Conservation (phyloP, 2,797 vertebrate genomes). For the Neoniphon sammara region DNA sequence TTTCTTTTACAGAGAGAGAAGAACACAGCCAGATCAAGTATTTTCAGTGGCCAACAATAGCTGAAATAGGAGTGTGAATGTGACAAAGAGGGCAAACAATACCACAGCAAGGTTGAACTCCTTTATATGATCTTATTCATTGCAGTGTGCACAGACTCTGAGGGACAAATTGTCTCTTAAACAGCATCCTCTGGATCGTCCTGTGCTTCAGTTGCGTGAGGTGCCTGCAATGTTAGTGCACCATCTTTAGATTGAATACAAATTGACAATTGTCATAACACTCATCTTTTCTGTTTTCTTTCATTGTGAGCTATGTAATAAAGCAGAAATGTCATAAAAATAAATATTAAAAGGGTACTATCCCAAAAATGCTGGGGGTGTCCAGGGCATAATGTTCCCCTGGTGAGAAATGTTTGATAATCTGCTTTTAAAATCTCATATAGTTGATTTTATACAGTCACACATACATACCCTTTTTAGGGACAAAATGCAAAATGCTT, state of each 20-base stretch:
- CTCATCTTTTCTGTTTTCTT: constrained; percentile 20
- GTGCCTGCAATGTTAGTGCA: too few relatives aligned
- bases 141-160: too few relatives aligned
- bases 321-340: constrained; percentile 18
- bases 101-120: neutral
- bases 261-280: too few relatives aligned
- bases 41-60: too few relatives aligned
- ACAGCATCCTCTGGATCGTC: too few relatives aligned
- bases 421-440: constrained; percentile 3
- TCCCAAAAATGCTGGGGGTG: neutral
- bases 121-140: neutral
- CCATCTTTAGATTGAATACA: too few relatives aligned
- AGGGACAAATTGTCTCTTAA: too few relatives aligned
- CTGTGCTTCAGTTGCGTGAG: too few relatives aligned
- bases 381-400: constrained; percentile 9
- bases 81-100: neutral
- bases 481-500: neutral
- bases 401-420: constrained; percentile 6
- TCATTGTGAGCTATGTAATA: constrained; percentile 26
- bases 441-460: neutral
- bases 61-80: too few relatives aligned
- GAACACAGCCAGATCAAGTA: too few relatives aligned
- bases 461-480: neutral
- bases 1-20: too few relatives aligned
- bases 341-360: constrained; percentile 12